Evolutionary conservation across 2,797 vertebrate genomes (phyloP).

Genomic region (Sparus aurata): DNA sequence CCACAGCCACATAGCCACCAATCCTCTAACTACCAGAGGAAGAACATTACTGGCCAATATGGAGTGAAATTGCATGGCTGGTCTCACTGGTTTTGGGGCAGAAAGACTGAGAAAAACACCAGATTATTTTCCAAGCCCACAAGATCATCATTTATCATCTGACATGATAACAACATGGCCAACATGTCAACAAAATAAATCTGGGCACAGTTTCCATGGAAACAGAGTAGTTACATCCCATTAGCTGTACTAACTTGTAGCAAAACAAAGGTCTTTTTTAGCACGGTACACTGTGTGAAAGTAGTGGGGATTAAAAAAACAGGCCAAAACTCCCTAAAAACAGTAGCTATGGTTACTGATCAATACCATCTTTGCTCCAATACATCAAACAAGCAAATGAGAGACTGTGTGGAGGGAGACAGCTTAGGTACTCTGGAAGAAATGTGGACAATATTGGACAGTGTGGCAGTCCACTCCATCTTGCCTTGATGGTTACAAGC

Average conservation of each 20-base stretch:
- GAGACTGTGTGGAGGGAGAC: constrained; percentile 38
- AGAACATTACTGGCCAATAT: constrained; percentile 64
- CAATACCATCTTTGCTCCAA: constrained; percentile 56
- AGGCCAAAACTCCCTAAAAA: constrained; percentile 56
- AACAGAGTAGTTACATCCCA: constrained; percentile 41
- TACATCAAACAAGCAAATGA: constrained; percentile 61
- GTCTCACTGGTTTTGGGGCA: constrained; percentile 60
- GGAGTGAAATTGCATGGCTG: constrained; percentile 70
- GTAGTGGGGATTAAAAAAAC: constrained; percentile 22
- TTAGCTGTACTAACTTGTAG: constrained; percentile 41
- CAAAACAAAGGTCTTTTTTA: constrained; percentile 62
- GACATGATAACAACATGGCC: constrained; percentile 74
- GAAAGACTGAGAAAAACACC: constrained; percentile 69
- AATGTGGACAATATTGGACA: constrained; percentile 46
- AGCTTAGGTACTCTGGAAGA: constrained; percentile 46
- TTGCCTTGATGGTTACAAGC: constrained; percentile 46
- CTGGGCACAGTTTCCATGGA: constrained; percentile 48
- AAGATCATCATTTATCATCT: constrained; percentile 73
- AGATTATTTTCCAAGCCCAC: constrained; percentile 71
- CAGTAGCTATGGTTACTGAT: constrained; percentile 79
- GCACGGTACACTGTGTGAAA: constrained; percentile 24
- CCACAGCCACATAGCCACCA: constrained; percentile 62
- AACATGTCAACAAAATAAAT: constrained; percentile 59
- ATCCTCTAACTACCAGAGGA: constrained; percentile 67
- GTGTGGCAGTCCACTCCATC: constrained; percentile 43